phyloP scores from a whole-genome alignment of 2,888 invertebrate genomes.

The Elmis aenea region DNA sequence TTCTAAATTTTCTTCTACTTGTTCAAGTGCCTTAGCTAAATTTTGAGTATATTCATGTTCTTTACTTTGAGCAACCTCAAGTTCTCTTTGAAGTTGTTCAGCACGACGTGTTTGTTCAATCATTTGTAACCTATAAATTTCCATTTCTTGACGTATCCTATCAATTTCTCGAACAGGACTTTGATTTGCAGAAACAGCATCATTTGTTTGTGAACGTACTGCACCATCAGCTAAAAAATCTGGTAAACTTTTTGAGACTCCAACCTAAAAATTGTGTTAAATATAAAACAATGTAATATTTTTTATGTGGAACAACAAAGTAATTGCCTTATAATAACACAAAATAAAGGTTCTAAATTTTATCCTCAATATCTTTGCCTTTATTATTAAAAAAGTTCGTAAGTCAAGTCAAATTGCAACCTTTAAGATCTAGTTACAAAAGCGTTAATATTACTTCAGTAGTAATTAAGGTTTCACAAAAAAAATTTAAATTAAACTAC shows the following conservation, averaged over 20 bases:
- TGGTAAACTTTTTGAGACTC: constrained; percentile 56
- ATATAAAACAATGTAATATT: constrained; percentile 1
- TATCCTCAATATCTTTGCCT: too few species aligned
- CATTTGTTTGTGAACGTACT: constrained; percentile 44
- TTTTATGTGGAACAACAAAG: too few species aligned
- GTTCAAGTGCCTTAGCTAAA: constrained; percentile 53
- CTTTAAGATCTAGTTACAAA: too few species aligned
- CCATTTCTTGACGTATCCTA: constrained; percentile 54
- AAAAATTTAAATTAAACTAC: too few species aligned
- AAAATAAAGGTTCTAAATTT: too few species aligned
- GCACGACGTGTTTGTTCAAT: constrained; percentile 51
- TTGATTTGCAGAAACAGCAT: constrained; percentile 28
- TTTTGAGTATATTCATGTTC: constrained; percentile 53
- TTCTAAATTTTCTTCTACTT: constrained; percentile 56
- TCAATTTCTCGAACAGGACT: constrained; percentile 45
- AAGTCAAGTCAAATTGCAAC: too few species aligned
- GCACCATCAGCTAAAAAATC: constrained; percentile 71
- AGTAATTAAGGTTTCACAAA: too few species aligned
- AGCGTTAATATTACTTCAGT: too few species aligned
- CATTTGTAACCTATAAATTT: constrained; percentile 51
- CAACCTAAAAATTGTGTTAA: constrained; percentile 33
- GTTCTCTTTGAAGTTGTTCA: constrained; percentile 51
- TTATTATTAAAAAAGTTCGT: too few species aligned
- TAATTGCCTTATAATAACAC: too few species aligned
- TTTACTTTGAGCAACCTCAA: constrained; percentile 49